Base-by-base conservation (phyloP, 2,113 vertebrate species). In the Gymnarchus niloticus region DNA sequence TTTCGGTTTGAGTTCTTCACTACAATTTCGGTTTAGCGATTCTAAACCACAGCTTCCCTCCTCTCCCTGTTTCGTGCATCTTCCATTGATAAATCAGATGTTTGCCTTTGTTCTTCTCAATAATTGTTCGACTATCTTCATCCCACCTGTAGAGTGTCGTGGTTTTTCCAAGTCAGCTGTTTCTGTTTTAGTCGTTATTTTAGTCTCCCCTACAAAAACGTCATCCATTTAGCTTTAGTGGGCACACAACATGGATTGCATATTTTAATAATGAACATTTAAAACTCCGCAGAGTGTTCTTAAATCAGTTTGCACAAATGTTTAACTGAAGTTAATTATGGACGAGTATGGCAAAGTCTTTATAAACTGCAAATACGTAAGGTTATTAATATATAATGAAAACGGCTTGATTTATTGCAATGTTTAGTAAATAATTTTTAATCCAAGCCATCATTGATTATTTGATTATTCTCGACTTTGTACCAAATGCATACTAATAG, bases 181-280 rank as follows among this genome's bases (percentile, higher is more conserved):
- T 73, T 73, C 65, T 73, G 65, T 73, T 73, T 73, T 7, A 19
- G 65, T 73, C 33, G 41, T 73, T 73, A 73, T 73, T 73, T 41
- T 37, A 73, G 65, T 73, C 65, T 73, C 19, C 33, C 41, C 14
- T 3, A 41, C 14, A 6, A 73, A 73, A 73, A 73, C 33, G 25
- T 73, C 65, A 73, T 73, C 33, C 14, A 37, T 41, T 37, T 73
- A 41, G 65, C n/a, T 73, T 1, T 69, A 69, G 61, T 17, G n/a
- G n/a, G 28, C 33, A 73, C 65, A 33, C 25, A 33, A 65, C 8
- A 65, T 28, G 33, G 25, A 65, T 8, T 33, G 25, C 25, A 65
- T 65, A 65, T 65, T 65, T 65, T 65, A 65, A 65, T 65, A 65
- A 33, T 65, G 14, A 65, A 3, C 25, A 14, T 28, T 65, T 65